Evolutionary conservation across 2,888 invertebrate species (phyloP), one percentile per base, ranked within the genome.

Genomic region (Cheilosia pagana): DNA sequence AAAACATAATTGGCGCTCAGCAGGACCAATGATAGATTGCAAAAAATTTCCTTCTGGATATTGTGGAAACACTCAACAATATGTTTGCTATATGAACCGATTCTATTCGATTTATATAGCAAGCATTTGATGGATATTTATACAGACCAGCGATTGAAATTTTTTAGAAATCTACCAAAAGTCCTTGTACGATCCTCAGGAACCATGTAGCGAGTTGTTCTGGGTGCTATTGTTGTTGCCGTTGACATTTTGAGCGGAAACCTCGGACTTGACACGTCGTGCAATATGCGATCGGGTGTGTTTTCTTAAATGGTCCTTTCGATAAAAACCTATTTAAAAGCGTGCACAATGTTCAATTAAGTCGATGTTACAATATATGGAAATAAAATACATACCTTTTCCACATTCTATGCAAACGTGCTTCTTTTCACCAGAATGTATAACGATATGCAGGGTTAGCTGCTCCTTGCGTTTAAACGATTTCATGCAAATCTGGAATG

Each of bases 391-490:
- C 88, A 89, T 75, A 94, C 95, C 96, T 93, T 97, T 97, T 85
- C 96, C 96, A 90, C 97, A 97, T 91, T 97, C 96, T 77, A 95
- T 95, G 92, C 97, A 97, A 12, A 96, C 94, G 88, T 97, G 97
- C 87, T 96, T 93, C 91, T 97, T 97, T 91, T 97, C 96, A 2
- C 97, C 97, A 12, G 97, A 96, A 92, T 97, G 97, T 89, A 97
- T 97, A 87, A 97, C 96, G 91, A 96, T 96, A 92, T 97, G 97
- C 88, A 97, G 92, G 0, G 97, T 97, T 76, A 97, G 93, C 88
- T 97, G 97, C 90, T 97, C 97, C 93, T 97, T 97, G 88, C 97
- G 94, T 89, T 97, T 97, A 91, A 97, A 97, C 0, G 96, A 96
- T 90, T 97, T 97, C 89, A 96, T 93, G 90, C 97, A 97, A 71